A percentile compares a stretch with the other conserved stretches of the same genome.
These are phyloP conservation scores for Stichopus horrens DNA, from an alignment of 53 echinoderm and acorn worm species.

Conservation along the genomic window DNA sequence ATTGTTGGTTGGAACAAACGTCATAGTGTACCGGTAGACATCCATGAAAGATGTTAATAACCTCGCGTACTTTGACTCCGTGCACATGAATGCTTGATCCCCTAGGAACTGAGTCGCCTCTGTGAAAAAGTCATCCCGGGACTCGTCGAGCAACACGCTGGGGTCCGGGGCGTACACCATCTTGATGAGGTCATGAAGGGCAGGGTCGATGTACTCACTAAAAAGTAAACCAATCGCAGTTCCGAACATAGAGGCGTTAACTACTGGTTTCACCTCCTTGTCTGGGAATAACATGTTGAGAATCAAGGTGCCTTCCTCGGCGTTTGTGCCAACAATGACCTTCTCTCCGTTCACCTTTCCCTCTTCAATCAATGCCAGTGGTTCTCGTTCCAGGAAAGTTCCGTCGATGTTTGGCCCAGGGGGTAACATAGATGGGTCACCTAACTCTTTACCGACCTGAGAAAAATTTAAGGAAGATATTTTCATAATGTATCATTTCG, in stretches of 20 bases:
- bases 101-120: background rate
- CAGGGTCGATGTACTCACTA: background rate
- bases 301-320: slow-evolving; percentile 50
- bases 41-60: background rate
- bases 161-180: slow-evolving; percentile 14
- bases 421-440: background rate
- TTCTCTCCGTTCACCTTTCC: slow-evolving; percentile 50
- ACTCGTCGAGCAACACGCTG: background rate
- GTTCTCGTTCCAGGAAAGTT: slow-evolving; percentile 29
- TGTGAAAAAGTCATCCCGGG: slow-evolving; percentile 14
- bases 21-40: slow-evolving; percentile 37
- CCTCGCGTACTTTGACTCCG: slow-evolving; percentile 1
- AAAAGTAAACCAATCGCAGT: background rate
- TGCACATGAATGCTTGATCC: slow-evolving; percentile 1
- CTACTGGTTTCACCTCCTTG: slow-evolving; percentile 11
- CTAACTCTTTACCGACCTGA: slow-evolving; percentile 42
- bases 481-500: background rate
- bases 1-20: slow-evolving; percentile 7
- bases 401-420: slow-evolving; percentile 52
- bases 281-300: slow-evolving; percentile 43
- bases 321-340: slow-evolving; percentile 53
- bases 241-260: background rate
- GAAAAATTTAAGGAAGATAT: background rate
- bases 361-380: slow-evolving; percentile 16
- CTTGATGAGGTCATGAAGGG: slow-evolving; percentile 11